Percentiles rank a stretch among this genome's conserved stretches.
These are phyloP conservation scores for Accipiter superciliosus DNA, from an alignment of 2,797 vertebrate genomes.

Conservation along the genomic window DNA sequence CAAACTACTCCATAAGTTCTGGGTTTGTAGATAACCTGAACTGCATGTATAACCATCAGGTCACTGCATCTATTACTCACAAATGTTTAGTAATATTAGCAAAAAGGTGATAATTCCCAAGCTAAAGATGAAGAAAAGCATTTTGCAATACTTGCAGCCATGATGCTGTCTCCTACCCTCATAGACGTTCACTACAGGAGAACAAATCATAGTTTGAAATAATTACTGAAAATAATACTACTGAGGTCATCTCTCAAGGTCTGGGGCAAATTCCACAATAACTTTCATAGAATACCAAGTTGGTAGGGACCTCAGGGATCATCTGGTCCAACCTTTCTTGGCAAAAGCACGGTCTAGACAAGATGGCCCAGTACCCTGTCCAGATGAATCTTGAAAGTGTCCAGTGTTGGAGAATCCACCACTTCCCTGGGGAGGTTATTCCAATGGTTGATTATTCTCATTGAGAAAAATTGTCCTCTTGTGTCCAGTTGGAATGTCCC, in stretches of 20 bases:
- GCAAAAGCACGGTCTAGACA: no score
- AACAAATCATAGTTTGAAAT: not conserved
- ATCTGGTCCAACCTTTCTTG: no score
- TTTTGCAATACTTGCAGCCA: not conserved
- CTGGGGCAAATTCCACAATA: not conserved
- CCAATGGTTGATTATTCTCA: not conserved
- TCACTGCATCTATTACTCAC: not conserved
- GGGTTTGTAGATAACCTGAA: not conserved
- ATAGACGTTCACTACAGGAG: not conserved
- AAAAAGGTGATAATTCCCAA: not conserved
- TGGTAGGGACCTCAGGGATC: not conserved
- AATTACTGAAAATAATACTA: not conserved
- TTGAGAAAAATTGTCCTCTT: not conserved
- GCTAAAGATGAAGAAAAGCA: not conserved
- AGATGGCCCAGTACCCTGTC: no score
- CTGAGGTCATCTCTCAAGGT: no score
- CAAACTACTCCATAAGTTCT: not conserved
- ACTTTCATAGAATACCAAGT: not conserved
- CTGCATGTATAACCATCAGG: not conserved
- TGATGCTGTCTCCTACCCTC: not conserved
- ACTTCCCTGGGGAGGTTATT: no score
- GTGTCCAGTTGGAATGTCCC: not conserved
- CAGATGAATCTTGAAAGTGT: no score
- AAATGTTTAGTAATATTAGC: not conserved
- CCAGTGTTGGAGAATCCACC: no score